These are phyloP conservation scores for Sebastes matsubarae DNA, from an alignment of 2,797 vertebrate species.

Conservation along the genomic window DNA sequence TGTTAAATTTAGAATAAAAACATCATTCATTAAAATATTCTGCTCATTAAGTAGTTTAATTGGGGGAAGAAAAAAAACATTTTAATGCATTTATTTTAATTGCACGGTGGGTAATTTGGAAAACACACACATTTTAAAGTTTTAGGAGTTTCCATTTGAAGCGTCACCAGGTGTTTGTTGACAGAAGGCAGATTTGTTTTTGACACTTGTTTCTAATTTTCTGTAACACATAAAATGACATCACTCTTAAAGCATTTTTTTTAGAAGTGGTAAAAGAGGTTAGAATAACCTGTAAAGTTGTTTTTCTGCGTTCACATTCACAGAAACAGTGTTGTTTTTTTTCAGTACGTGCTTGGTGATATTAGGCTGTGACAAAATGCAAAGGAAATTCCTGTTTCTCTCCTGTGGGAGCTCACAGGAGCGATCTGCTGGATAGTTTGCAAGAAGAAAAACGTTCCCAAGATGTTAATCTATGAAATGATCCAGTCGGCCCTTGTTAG, in stretches of 20 bases:
- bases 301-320: neutral
- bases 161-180: slow-evolving; percentile 48
- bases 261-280: slow-evolving; percentile 19
- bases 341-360: neutral
- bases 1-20: neutral
- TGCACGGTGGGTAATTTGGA: neutral
- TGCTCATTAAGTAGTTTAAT: neutral
- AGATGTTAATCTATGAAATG: slow-evolving; percentile 81
- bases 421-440: slow-evolving; percentile 55
- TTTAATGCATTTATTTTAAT: neutral
- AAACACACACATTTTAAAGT: neutral
- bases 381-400: slow-evolving; percentile 66
- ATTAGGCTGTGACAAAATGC: slow-evolving; percentile 51
- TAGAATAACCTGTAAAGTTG: slow-evolving; percentile 43
- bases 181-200: slow-evolving; percentile 52
- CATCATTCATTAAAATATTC: neutral
- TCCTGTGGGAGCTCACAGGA: slow-evolving; percentile 40
- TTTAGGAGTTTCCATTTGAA: slow-evolving; percentile 10
- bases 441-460: slow-evolving; percentile 76
- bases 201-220: slow-evolving; percentile 50
- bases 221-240: slow-evolving; percentile 30
- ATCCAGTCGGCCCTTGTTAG: slow-evolving; percentile 23
- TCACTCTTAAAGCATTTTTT: neutral
- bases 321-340: neutral
- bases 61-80: neutral